phyloP scores from a whole-genome alignment of 2,888 invertebrate genomes.

The Caenorhabditis sp. region DNA sequence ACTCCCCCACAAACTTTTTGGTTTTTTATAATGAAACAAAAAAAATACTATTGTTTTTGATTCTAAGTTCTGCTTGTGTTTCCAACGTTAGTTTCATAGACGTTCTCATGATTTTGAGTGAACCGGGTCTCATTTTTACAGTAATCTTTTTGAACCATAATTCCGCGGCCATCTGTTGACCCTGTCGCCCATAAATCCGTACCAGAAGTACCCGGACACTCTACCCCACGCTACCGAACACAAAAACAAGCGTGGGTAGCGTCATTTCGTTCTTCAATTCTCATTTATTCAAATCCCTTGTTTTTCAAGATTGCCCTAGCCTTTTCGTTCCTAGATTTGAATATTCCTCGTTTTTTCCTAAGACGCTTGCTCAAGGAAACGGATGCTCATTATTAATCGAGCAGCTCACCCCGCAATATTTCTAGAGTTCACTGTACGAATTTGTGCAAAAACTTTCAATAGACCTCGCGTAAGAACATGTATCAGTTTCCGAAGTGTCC shows the following conservation, averaged over 20 bases:
- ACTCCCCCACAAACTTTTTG: too few relatives aligned
- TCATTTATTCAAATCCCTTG: constrained; percentile 5
- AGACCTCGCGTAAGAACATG: constrained; percentile 1
- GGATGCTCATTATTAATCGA: constrained; percentile 29
- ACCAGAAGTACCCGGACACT: background rate
- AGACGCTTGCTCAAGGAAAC: constrained; percentile 1
- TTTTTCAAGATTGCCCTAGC: constrained; percentile 28
- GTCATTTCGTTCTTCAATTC: background rate
- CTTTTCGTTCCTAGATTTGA: constrained; percentile 10
- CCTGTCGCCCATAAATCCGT: background rate
- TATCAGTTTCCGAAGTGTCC: constrained; percentile 33
- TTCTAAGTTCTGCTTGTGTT: too few relatives aligned
- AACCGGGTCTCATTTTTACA: background rate
- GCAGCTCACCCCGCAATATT: background rate
- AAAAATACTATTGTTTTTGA: too few relatives aligned
- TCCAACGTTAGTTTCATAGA: too few relatives aligned
- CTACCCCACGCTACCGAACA: background rate
- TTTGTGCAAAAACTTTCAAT: background rate
- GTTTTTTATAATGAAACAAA: too few relatives aligned
- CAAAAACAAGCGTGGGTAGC: background rate
- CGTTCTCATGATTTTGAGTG: too few relatives aligned
- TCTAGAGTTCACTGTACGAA: background rate
- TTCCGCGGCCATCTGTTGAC: background rate
- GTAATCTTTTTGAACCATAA: background rate
- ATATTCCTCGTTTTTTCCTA: constrained; percentile 12